These are phyloP conservation scores for Macropodus opercularis DNA, from an alignment of 2,797 vertebrate genomes.

Conservation along the genomic window DNA sequence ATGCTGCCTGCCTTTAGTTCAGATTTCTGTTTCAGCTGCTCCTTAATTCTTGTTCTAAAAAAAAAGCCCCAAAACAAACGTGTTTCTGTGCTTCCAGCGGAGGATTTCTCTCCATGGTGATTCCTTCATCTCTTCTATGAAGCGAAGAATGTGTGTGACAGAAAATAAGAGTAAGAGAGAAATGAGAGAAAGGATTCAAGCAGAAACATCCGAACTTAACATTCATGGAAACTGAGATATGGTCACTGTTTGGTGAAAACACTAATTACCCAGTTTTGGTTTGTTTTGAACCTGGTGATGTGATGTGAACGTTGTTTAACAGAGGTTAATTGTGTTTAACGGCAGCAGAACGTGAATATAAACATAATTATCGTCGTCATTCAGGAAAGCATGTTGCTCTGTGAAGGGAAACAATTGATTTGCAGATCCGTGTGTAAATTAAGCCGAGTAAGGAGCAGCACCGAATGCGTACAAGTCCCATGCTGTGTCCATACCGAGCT, in stretches of 20 bases:
- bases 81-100: conserved; percentile 16
- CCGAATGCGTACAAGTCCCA: too few species aligned
- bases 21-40: conserved; percentile 2
- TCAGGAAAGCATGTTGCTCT: neutral
- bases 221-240: neutral
- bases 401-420: too few species aligned
- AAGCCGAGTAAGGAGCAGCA: too few species aligned
- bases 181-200: neutral
- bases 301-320: too few species aligned
- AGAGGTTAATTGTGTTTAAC: too few species aligned
- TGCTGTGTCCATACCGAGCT: neutral
- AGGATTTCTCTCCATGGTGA: conserved; percentile 36
- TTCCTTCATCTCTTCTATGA: conserved; percentile 22
- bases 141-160: conserved; percentile 5
- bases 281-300: too few species aligned
- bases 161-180: neutral
- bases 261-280: neutral
- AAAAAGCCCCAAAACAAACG: conserved; percentile 8
- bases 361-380: neutral
- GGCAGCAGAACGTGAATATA: too few species aligned
- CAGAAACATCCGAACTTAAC: conserved; percentile 7
- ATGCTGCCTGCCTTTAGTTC: conserved; percentile 6
- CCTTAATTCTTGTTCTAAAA: neutral
- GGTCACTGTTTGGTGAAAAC: neutral
- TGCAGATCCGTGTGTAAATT: neutral